These are phyloP conservation scores for Vulpes lagopus DNA, from an alignment of 2,113 vertebrate genomes.

Conservation along the genomic window DNA sequence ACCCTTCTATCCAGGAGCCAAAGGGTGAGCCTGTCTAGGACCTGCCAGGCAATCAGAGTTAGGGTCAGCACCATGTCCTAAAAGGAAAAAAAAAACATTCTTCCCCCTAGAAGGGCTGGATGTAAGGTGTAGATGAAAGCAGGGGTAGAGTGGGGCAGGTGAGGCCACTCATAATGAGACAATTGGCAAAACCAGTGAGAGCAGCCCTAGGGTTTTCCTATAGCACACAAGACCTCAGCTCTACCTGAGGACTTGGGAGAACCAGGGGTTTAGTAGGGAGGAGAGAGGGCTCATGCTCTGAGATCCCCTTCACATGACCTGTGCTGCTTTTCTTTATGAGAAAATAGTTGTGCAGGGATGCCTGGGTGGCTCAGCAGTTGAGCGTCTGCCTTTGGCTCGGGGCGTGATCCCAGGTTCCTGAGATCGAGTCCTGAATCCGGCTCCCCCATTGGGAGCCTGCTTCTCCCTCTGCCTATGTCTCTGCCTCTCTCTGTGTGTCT, in stretches of 20 bases:
- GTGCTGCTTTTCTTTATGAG: not conserved
- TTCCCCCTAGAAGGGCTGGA: no score
- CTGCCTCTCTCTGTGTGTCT: no score
- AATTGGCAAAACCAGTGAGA: not conserved
- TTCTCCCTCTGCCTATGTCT: no score
- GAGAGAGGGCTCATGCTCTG: not conserved
- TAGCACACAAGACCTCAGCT: fast-evolving
- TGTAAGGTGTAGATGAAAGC: not conserved
- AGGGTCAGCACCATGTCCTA: not conserved
- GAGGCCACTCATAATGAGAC: not conserved
- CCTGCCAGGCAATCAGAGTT: not conserved
- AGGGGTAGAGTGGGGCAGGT: fast-evolving
- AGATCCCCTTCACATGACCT: not conserved
- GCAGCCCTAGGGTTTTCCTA: not conserved
- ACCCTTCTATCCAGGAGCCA: not conserved
- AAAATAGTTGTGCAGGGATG: no score
- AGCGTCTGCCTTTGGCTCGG: no score
- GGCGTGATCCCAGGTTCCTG: no score
- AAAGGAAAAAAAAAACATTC: not conserved
- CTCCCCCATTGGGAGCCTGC: no score
- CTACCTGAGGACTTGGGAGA: not conserved
- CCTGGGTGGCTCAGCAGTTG: no score
- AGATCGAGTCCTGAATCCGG: no score
- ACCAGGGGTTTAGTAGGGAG: not conserved
- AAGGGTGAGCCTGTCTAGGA: not conserved